A percentile compares a stretch with the other conserved stretches of the same genome.
Evolutionary conservation across 2,797 vertebrate genomes (phyloP).

Genomic region (Sphenopsis melanotis): DNA sequence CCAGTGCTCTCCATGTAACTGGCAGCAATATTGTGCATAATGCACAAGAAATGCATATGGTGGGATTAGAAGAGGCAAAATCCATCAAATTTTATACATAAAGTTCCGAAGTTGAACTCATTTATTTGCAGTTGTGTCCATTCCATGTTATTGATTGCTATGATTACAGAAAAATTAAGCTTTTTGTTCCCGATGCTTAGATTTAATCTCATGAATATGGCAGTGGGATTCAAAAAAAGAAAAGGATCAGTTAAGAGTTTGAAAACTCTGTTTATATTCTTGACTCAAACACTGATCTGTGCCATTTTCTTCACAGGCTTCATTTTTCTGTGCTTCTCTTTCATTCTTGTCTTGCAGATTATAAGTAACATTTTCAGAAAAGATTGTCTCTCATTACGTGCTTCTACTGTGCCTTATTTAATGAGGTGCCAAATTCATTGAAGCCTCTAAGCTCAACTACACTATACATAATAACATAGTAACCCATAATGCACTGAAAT

Average conservation of each 20-base stretch:
- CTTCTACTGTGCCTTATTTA: background rate
- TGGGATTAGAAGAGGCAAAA: constrained; percentile 1
- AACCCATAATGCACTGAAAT: background rate
- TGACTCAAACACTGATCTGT: background rate
- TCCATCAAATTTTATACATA: constrained; percentile 8
- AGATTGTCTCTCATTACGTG: background rate
- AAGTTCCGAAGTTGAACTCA: constrained; percentile 37
- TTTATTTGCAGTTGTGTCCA: constrained; percentile 40
- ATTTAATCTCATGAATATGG: constrained; percentile 6
- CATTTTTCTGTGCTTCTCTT: background rate
- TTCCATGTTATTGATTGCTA: constrained; percentile 9
- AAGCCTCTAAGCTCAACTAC: background rate
- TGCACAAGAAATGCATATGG: background rate
- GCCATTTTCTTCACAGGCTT: background rate
- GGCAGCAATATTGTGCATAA: background rate
- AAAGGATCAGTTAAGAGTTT: background rate
- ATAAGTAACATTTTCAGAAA: background rate
- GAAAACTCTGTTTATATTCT: background rate
- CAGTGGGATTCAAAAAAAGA: background rate
- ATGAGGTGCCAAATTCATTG: background rate
- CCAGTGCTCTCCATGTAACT: constrained; percentile 4
- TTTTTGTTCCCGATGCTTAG: background rate
- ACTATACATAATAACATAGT: background rate
- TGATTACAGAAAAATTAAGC: background rate
- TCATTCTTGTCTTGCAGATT: background rate